Conservation (phyloP, 2,113 vertebrate species). For the Misgurnus anguillicaudatus region DNA sequence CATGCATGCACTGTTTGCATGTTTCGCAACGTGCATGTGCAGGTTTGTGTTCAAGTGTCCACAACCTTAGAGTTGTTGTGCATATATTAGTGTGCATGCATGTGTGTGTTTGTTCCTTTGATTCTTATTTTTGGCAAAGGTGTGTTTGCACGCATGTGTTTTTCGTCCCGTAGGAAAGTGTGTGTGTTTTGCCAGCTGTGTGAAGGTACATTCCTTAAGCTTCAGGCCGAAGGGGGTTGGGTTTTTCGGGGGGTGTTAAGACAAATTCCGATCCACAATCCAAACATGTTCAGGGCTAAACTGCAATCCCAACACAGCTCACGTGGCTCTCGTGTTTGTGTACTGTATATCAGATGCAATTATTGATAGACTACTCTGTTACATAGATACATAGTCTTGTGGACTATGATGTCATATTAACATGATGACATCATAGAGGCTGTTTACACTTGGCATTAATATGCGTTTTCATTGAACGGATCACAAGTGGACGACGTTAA, state of each 20-base stretch:
- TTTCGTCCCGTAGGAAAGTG: constrained; percentile 53
- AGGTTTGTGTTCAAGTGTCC: constrained; percentile 39
- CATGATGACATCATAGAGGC: constrained; percentile 9
- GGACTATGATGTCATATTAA: constrained; percentile 36
- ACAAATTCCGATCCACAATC: constrained; percentile 59
- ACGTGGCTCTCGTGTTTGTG: constrained; percentile 34
- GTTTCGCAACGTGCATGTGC: constrained; percentile 37
- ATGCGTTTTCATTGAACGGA: too few species aligned
- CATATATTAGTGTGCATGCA: not conserved
- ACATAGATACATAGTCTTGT: not conserved
- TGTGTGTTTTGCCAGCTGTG: constrained; percentile 60
- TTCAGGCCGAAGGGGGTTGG: constrained; percentile 37
- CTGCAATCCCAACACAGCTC: constrained; percentile 62
- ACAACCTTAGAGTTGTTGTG: constrained; percentile 20
- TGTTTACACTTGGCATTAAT: too few species aligned
- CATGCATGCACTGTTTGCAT: constrained; percentile 34
- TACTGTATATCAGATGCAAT: not conserved
- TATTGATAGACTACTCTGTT: not conserved
- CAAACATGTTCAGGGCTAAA: constrained; percentile 62
- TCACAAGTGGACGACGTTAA: too few species aligned
- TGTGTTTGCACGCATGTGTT: constrained; percentile 39
- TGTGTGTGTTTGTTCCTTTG: constrained; percentile 27
- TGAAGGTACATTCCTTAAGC: constrained; percentile 57
- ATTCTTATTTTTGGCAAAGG: constrained; percentile 33
- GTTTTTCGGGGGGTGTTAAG: constrained; percentile 5